Evolutionary conservation across 2,797 vertebrate species (phyloP), one percentile per base, ranked within the genome.

Genomic region (Cryptoprocta ferox): DNA sequence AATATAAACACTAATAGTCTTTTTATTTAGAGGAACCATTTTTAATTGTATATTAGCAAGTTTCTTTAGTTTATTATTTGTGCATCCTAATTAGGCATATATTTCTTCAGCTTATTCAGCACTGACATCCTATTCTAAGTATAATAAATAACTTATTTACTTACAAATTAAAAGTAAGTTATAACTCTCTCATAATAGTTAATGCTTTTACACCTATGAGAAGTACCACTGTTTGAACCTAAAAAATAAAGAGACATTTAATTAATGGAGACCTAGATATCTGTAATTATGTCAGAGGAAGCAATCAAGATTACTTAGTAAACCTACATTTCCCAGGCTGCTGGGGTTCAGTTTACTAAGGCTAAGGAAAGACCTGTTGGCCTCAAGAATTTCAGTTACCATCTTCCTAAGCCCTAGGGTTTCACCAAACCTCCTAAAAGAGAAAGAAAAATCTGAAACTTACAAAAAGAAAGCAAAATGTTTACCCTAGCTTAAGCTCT

Each of bases 61-160:
- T 85, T 98, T 82, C 42, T 96, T 39, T 59, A 79, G 78, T 73
- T 94, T 83, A 86, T 65, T 95, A 89, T 81, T 97, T 96, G 45
- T 32, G 24, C 63, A 89, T 94, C 87, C 81, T 97, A 81, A 91
- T 39, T 48, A 92, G 39, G 59, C 50, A 84, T 39, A 50, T 15
- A 91, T 88, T 32, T 79, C 56, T 83, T 87, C 90, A 81, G 78
- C 48, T 97, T 70, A 83, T 30, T 94, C 30, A 78, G 35, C n/a
- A 91, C 3, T 91, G 19, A 95, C 1, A 96, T 50, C 18, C 87
- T 37, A 94, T 50, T 92, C 28, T 14, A 48, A 48, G 48, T 48
- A 48, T 48, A 12, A 48, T 14, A 42, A 42, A 42, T 42, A 48
- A 48, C 48, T 48, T 45, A 45, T 48, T 94, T 92, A 79, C 14